A percentile compares a stretch with the other conserved stretches of the same genome.
Evolutionary conservation across 2,797 vertebrate genomes (phyloP).

Genomic region (Halcyon leucocephala): DNA sequence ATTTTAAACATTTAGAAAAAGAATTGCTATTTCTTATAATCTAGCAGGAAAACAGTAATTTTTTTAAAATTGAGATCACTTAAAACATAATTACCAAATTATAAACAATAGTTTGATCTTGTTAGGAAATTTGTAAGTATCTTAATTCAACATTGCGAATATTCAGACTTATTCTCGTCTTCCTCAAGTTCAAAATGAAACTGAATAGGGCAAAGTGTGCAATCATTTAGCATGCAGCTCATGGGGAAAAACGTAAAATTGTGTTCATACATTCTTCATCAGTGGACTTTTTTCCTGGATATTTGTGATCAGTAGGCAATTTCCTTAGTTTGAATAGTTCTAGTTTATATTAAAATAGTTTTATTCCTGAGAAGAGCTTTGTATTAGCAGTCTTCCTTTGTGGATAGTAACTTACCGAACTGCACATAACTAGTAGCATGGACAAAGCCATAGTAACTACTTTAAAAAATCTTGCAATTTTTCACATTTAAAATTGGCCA

Average conservation of each 20-base stretch:
- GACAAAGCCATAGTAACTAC: background rate
- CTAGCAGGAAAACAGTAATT: background rate
- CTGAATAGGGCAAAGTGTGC: background rate
- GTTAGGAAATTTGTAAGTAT: background rate
- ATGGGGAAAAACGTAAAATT: background rate
- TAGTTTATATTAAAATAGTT: background rate
- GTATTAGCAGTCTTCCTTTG: background rate
- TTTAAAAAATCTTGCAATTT: background rate
- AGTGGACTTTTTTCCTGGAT: background rate
- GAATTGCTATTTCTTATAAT: background rate
- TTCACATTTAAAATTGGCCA: background rate
- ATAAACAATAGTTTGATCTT: background rate
- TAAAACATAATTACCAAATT: background rate
- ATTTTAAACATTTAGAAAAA: background rate
- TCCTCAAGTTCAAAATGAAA: background rate
- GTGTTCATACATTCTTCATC: background rate
- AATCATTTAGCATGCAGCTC: background rate
- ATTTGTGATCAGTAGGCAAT: background rate
- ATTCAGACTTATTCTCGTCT: background rate
- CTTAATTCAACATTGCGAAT: background rate
- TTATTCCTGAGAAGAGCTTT: background rate
- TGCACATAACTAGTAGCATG: background rate
- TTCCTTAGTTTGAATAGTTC: background rate
- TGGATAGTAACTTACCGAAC: background rate
- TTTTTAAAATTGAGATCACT: background rate